Conservation (phyloP, 2,888 invertebrate species). For the Thysanoteuthis rhombus region DNA sequence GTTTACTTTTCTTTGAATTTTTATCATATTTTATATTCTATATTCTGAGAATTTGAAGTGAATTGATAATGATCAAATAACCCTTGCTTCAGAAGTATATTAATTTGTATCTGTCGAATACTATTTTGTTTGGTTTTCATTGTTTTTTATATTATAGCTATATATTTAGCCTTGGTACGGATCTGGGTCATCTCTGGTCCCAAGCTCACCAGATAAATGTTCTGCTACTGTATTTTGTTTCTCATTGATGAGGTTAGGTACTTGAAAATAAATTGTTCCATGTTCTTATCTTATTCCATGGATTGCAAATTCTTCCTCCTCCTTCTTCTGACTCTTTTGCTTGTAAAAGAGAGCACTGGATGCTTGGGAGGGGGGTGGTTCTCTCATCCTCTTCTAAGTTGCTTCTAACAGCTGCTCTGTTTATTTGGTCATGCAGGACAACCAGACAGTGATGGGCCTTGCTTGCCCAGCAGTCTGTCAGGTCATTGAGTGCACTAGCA, state of each 20-base stretch:
- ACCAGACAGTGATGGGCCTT: neutral
- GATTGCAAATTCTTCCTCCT: neutral
- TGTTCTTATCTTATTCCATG: neutral
- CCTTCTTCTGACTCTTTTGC: neutral
- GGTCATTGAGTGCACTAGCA: neutral
- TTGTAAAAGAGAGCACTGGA: neutral
- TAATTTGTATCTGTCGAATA: too few relatives aligned
- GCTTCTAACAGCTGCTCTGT: neutral
- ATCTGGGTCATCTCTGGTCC: too few relatives aligned
- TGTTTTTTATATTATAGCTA: too few relatives aligned
- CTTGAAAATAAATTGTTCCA: neutral
- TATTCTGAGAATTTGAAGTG: too few relatives aligned
- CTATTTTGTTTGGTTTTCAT: too few relatives aligned
- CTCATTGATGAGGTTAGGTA: neutral
- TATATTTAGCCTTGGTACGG: too few relatives aligned
- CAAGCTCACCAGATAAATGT: too few relatives aligned
- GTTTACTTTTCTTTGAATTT: too few relatives aligned
- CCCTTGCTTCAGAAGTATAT: too few relatives aligned
- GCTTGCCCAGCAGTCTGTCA: neutral
- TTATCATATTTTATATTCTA: too few relatives aligned
- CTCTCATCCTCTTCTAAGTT: neutral
- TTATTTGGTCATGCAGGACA: neutral
- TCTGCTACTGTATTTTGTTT: too few relatives aligned
- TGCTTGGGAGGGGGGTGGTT: neutral
- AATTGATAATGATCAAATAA: too few relatives aligned